phyloP scores from a whole-genome alignment of 2,113 vertebrate species.

The Ameiurus melas region DNA sequence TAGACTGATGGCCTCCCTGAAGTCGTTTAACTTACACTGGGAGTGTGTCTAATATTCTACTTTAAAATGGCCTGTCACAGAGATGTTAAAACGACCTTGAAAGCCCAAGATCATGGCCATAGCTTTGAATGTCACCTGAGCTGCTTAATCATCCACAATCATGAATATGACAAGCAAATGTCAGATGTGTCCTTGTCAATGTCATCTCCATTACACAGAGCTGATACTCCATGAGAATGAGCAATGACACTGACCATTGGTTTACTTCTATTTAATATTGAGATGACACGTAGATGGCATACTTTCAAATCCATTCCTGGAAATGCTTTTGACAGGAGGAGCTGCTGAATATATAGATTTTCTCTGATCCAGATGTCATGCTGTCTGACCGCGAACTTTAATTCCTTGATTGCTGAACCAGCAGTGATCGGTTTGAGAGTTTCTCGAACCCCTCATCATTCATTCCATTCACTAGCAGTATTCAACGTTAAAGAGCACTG shows the following conservation, averaged over 20 bases:
- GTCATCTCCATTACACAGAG: slow-evolving; percentile 14
- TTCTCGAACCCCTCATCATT: slow-evolving; percentile 5
- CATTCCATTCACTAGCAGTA: neutral
- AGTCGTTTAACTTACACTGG: neutral
- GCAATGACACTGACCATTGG: slow-evolving; percentile 19
- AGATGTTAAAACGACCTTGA: neutral
- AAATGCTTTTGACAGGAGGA: neutral
- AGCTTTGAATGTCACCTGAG: slow-evolving; percentile 15
- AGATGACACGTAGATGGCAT: neutral
- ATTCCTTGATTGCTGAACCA: neutral
- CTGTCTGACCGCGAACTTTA: neutral
- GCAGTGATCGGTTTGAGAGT: neutral
- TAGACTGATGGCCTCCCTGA: neutral
- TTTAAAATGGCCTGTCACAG: neutral
- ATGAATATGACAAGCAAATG: slow-evolving; percentile 9
- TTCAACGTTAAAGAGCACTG: neutral
- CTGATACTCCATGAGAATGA: neutral
- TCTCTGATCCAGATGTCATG: neutral
- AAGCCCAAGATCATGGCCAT: neutral
- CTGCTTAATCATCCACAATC: neutral
- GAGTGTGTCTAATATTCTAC: neutral
- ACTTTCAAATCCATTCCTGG: neutral
- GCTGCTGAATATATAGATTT: neutral
- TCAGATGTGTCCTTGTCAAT: slow-evolving; percentile 23
- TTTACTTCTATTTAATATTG: slow-evolving; percentile 19